Conservation (phyloP, 2,113 vertebrate genomes). For the Atherinomorus stipes region DNA sequence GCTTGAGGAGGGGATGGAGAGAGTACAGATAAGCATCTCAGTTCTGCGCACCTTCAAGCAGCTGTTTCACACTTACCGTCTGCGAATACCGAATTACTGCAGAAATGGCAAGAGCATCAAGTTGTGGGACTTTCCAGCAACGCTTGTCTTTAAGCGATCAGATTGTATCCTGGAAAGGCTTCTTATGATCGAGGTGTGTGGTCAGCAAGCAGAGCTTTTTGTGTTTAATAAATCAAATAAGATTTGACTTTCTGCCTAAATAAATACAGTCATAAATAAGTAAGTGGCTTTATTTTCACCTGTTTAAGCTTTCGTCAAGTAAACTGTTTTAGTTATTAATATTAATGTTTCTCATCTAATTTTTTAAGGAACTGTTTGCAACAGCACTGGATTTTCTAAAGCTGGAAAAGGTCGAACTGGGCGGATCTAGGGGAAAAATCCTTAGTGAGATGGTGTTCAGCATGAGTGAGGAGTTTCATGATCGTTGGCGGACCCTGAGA, state of each 20-base stretch:
- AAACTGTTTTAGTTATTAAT: not conserved
- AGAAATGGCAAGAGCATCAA: conserved; percentile 46
- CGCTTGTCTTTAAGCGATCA: conserved; percentile 75
- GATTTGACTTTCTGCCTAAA: not conserved
- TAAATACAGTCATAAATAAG: not conserved
- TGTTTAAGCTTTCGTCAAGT: too few species aligned
- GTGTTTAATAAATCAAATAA: not conserved
- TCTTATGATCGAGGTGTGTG: conserved; percentile 70
- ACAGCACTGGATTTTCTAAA: conserved; percentile 83
- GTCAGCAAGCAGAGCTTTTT: not conserved
- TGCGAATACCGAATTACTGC: conserved; percentile 57
- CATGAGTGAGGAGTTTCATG: conserved; percentile 81
- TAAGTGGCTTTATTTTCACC: too few species aligned
- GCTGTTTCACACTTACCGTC: conserved; percentile 69
- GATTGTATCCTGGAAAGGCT: conserved; percentile 74
- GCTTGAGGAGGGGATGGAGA: conserved; percentile 81
- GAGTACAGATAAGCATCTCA: conserved; percentile 73
- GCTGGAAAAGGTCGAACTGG: conserved; percentile 80
- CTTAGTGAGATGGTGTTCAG: conserved; percentile 77
- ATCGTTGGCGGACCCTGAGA: conserved; percentile 76
- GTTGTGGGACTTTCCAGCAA: conserved; percentile 79
- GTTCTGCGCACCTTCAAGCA: conserved; percentile 80
- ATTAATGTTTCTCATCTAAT: not conserved
- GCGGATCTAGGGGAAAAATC: conserved; percentile 77
- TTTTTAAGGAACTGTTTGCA: conserved; percentile 81